Conservation (phyloP, 2,797 vertebrate genomes). For the Eulemur mongoz region DNA sequence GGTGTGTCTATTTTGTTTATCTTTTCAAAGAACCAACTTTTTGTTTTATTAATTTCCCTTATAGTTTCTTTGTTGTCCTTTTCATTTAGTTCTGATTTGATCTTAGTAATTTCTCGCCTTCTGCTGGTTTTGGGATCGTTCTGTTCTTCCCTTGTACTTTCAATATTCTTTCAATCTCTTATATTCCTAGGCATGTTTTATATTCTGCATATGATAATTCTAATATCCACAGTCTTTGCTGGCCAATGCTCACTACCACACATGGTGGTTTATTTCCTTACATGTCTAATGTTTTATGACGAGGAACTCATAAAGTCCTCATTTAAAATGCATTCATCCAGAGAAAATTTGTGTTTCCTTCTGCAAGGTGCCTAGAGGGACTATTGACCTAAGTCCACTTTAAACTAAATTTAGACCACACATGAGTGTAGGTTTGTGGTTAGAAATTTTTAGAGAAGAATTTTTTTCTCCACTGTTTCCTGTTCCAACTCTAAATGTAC, state of each 20-base stretch:
- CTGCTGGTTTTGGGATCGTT: no score
- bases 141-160: no score
- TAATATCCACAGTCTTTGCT: neutral
- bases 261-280: neutral
- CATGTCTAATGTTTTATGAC: neutral
- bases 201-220: neutral
- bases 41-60: no score
- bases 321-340: neutral
- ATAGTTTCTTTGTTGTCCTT: no score
- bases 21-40: no score
- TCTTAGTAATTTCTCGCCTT: no score
- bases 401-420: neutral
- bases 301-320: neutral
- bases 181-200: neutral
- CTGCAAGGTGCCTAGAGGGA: neutral
- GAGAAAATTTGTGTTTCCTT: neutral
- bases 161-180: neutral
- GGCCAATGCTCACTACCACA: neutral
- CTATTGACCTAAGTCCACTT: neutral
- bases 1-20: no score
- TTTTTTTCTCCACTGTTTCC: neutral
- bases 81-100: no score
- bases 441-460: slow-evolving; percentile 11
- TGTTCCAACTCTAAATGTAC: neutral
- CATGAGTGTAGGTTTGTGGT: neutral